Evolutionary conservation across 2,888 invertebrate genomes (phyloP), one percentile per base, ranked within the genome.

Genomic region (Agrochola litura): DNA sequence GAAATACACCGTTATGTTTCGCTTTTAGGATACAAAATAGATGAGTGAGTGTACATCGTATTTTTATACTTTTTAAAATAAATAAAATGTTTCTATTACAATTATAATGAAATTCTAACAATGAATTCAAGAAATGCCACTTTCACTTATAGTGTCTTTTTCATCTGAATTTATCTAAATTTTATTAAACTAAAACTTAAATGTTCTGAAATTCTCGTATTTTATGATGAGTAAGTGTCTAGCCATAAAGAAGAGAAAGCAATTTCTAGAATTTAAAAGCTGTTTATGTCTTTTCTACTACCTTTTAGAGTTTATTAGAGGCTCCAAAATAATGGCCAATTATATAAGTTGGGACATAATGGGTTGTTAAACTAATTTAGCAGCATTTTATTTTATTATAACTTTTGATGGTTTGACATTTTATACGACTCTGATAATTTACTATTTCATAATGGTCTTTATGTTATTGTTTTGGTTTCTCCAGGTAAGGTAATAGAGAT

Each of bases 351-450:
- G 71, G 16, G 52, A n/a, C 37, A 54, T 49, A 81, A 81, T 71
- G 46, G 63, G n/a, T 68, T 67, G 58, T 68, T 58, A 74, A 85
- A 85, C 54, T 67, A 85, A 85, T 85, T 70, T 60, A 60, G 58
- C 19, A 41, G n/a, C 9, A 2, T 80, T 78, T 81, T 66, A 63
- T 63, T 84, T 58, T 41, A 58, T 6, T 64, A 37, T 49, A 70
- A 80, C n/a, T 67, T 73, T 79, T 41, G 6, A 30, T 61, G 30
- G n/a, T 22, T 52, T 30, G 30, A 49, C 22, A 54, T 61, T 73
- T 60, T 54, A 52, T 37, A 3, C 41, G 0, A 56, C 14, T 61
- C 19, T 22, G 25, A 72, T 72, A 22, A 25, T 74, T 60, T 25
- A 74, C 25, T 52, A 41, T 22, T 74, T 22, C 3, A 43, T 52